Evolutionary conservation across 2,797 vertebrate species (phyloP).

Genomic region (Propithecus perrieri): DNA sequence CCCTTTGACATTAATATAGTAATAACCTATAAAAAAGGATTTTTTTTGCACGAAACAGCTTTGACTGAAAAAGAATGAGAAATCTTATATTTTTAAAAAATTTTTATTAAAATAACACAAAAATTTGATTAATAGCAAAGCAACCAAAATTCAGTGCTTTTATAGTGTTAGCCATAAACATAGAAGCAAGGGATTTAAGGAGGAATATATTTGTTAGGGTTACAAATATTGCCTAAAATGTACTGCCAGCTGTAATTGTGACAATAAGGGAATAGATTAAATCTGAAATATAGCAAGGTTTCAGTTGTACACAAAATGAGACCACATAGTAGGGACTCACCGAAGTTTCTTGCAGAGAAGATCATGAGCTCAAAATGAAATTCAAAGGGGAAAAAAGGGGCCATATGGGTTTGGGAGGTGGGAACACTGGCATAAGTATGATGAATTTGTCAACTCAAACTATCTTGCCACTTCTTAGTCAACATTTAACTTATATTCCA

Average conservation of each 20-base stretch:
- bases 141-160: neutral
- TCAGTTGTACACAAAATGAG: neutral
- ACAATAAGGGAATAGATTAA: neutral
- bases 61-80: neutral
- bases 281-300: neutral
- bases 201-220: neutral
- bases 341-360: neutral
- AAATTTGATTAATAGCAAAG: neutral
- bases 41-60: neutral
- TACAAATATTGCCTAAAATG: neutral
- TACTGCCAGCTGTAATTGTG: neutral
- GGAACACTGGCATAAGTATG: neutral
- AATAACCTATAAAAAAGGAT: neutral
- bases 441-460: neutral
- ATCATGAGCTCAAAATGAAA: neutral
- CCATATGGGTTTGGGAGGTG: neutral
- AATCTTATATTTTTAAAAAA: neutral
- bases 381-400: neutral
- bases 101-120: neutral
- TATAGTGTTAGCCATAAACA: neutral
- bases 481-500: neutral
- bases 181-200: neutral
- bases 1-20: neutral
- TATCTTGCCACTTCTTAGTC: neutral
- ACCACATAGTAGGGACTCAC: neutral